Conservation (phyloP, 2,113 vertebrate species). For the Sylvicapra grimmia region DNA sequence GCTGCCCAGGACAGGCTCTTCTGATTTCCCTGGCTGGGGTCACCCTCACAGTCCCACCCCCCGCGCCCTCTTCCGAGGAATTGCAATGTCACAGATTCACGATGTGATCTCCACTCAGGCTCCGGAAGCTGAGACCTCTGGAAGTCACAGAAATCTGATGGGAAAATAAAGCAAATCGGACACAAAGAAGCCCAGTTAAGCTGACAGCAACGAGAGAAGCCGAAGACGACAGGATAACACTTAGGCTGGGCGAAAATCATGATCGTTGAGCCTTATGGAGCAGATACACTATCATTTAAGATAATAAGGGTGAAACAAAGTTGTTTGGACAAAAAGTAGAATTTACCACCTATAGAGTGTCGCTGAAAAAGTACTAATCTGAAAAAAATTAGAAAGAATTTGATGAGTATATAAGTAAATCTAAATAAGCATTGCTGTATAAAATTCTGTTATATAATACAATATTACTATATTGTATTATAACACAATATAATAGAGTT, state of each 20-base stretch:
- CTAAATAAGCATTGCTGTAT: not conserved
- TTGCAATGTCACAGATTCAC: fast-evolving
- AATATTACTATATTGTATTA: not conserved
- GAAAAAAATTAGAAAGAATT: not conserved
- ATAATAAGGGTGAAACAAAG: not conserved
- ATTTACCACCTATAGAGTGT: not conserved
- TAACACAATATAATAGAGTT: not conserved
- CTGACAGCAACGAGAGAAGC: not conserved
- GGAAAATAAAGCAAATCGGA: not conserved
- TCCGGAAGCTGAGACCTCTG: not conserved
- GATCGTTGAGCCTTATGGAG: too few relatives aligned
- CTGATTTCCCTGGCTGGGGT: too few relatives aligned
- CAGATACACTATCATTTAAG: not conserved
- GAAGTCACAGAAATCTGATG: not conserved
- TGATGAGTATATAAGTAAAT: not conserved
- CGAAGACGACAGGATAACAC: too few relatives aligned
- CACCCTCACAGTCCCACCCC: not conserved
- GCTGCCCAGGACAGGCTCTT: not conserved
- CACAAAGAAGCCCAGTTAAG: not conserved
- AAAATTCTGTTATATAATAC: not conserved
- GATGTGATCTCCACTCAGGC: not conserved
- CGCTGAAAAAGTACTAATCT: not conserved
- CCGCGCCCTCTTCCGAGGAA: too few relatives aligned
- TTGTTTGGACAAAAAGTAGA: not conserved
- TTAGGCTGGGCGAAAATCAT: not conserved